Evolutionary conservation across 2,113 vertebrate genomes (phyloP), one percentile per base, ranked within the genome.

Genomic region (Spermophilus dauricus): DNA sequence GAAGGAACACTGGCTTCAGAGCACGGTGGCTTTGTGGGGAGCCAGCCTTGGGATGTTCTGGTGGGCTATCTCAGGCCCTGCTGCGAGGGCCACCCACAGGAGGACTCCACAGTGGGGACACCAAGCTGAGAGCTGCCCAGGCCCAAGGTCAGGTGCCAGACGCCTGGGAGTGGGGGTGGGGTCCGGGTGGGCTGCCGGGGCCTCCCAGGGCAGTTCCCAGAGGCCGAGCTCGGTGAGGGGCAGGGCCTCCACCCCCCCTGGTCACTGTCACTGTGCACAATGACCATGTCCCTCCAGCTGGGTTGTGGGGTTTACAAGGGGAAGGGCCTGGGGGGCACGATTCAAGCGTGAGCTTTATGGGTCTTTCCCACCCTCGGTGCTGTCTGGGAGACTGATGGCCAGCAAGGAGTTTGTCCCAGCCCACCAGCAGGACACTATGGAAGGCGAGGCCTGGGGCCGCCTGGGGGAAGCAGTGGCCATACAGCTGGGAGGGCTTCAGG

Each of bases 301-400:
- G 73, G 48, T 53, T 13, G 51, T 28, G 53, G 6, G 24, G 10
- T 96, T 97, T 90, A 96, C 34, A 76, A 86, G 81, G 80, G 67
- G 72, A 65, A 65, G 37, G 82, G 65, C 39, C 84, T 1, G 1
- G 18, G 14, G 7, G 0, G 4, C 51, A 37, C 84, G 58, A 13
- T 87, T 89, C 89, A 84, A 32, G 39, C 70, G 58, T 18, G 45
- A 34, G 39, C 93, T 98, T 97, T 97, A 94, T 88, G 78, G 91
- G 9, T 24, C 72, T 89, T 84, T 51, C 93, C 93, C 85, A 86
- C 72, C 91, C 61, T 16, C 51, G 73, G 67, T 37, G 63, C 91
- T 88, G 72, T 94, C 92, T 34, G n/a, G 42, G 81, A 97, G 87
- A 94, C 0, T 30, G 70, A 87, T 92, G 12, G 37, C 90, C 80